Conservation (phyloP, 2,113 vertebrate genomes). For the Bufo gargarizans region DNA sequence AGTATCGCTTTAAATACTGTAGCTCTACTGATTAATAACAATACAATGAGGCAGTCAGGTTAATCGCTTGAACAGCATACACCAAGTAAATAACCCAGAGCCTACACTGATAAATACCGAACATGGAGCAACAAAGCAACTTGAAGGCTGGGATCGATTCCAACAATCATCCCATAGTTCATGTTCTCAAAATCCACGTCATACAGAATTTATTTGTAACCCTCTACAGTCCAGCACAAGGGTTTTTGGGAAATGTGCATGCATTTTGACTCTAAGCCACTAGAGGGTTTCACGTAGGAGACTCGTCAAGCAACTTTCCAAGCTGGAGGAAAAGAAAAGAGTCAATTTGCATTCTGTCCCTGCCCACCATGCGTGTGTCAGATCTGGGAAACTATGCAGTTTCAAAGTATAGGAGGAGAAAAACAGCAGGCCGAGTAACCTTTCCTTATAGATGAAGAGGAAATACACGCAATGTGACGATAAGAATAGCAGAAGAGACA, state of each 20-base stretch:
- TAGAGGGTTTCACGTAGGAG: background rate
- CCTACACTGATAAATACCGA: background rate
- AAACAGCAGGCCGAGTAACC: constrained; percentile 15
- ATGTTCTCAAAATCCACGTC: background rate
- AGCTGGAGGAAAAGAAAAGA: background rate
- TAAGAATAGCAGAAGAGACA: background rate
- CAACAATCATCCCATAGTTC: background rate
- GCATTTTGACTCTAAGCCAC: background rate
- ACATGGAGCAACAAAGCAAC: background rate
- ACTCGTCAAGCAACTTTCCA: background rate
- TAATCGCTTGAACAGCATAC: too few relatives aligned
- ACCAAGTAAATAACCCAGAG: background rate
- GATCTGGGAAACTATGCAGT: constrained; percentile 40
- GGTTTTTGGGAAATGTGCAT: background rate
- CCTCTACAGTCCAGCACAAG: background rate
- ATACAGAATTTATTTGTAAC: background rate
- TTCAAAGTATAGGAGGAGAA: constrained; percentile 24
- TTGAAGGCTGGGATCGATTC: background rate
- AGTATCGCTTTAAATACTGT: too few relatives aligned
- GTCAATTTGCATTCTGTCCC: background rate
- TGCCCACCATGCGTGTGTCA: constrained; percentile 17
- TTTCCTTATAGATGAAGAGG: constrained; percentile 37
- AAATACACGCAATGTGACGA: constrained; percentile 9
- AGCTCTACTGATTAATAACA: too few relatives aligned
- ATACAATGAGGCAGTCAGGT: too few relatives aligned